A percentile compares a stretch with the other conserved stretches of the same genome.
phyloP scores from a whole-genome alignment of 2,888 invertebrate species.

The Subacronicta megacephala region DNA sequence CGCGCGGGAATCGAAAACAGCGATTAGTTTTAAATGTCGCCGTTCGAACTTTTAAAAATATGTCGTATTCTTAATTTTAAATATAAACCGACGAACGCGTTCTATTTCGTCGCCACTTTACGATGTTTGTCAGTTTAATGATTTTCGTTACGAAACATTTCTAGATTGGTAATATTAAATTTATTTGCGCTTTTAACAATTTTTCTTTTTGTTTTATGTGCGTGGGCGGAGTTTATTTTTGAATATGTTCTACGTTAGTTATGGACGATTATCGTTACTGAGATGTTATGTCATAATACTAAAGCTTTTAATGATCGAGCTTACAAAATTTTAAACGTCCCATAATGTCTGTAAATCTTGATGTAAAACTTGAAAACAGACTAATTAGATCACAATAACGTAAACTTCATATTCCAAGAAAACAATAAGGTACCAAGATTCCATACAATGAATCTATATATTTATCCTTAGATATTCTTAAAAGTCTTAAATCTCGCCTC shows the following conservation, averaged over 20 bases:
- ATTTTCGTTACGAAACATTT: conserved; percentile 79
- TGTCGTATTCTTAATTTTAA: conserved; percentile 87
- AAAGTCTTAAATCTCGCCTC: too few species aligned
- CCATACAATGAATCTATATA: too few species aligned
- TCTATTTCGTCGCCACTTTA: conserved; percentile 86
- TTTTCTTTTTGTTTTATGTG: conserved; percentile 58
- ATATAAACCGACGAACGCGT: conserved; percentile 85
- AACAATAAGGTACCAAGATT: neutral
- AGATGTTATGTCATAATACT: conserved; percentile 52
- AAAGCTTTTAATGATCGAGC: conserved; percentile 53
- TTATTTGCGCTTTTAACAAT: conserved; percentile 71
- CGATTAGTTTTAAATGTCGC: conserved; percentile 88
- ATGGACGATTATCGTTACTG: conserved; percentile 54
- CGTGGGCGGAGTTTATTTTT: conserved; percentile 51
- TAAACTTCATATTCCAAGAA: conserved; percentile 1
- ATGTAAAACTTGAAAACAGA: conserved; percentile 21
- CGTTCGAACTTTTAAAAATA: conserved; percentile 88
- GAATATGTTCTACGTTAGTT: conserved; percentile 45
- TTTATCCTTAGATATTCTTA: too few species aligned
- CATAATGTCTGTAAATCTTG: conserved; percentile 17
- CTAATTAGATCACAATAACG: conserved; percentile 22
- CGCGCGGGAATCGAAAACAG: conserved; percentile 88
- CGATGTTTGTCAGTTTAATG: conserved; percentile 85
- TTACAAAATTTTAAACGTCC: conserved; percentile 44
- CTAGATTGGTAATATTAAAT: conserved; percentile 76